These are phyloP conservation scores for Lordiphosa clarofinis DNA, from an alignment of 1,140 invertebrate species.

Conservation along the genomic window DNA sequence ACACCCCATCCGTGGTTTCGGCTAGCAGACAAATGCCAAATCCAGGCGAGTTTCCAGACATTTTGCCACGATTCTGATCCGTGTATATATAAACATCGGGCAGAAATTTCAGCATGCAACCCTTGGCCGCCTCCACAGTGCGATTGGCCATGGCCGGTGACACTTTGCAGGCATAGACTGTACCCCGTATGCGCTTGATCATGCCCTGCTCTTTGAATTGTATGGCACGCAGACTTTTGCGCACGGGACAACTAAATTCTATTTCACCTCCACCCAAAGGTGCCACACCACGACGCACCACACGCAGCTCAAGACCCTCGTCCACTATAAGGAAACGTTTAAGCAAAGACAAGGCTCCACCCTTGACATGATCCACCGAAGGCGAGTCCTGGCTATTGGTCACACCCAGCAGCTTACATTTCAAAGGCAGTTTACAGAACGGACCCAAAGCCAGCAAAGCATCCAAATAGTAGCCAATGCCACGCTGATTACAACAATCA, in stretches of 20 bases:
- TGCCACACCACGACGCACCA: constrained; percentile 89
- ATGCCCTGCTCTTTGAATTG: constrained; percentile 91
- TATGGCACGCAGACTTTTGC: constrained; percentile 81
- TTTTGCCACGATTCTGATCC: constrained; percentile 92
- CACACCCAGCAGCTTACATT: constrained; percentile 91
- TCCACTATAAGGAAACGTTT: constrained; percentile 93
- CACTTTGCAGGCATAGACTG: constrained; percentile 84
- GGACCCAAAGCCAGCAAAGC: constrained; percentile 92
- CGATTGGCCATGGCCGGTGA: constrained; percentile 95
- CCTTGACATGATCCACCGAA: constrained; percentile 92
- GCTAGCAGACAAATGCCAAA: constrained; percentile 95
- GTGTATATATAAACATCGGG: constrained; percentile 97
- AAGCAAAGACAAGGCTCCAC: constrained; percentile 88
- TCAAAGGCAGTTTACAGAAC: constrained; percentile 95
- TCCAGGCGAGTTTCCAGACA: constrained; percentile 92
- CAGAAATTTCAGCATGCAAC: constrained; percentile 93
- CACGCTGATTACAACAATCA: constrained; percentile 90
- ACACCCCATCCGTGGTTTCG: constrained; percentile 93
- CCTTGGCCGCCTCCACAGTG: constrained; percentile 95
- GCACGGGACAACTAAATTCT: constrained; percentile 91
- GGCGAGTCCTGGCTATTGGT: constrained; percentile 92
- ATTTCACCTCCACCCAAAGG: constrained; percentile 96
- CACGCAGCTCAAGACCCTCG: constrained; percentile 92
- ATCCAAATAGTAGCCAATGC: constrained; percentile 96
- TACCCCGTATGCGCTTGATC: constrained; percentile 95